These are phyloP conservation scores for Drosophila melanica DNA, from an alignment of 1,140 invertebrate genomes.

Conservation along the genomic window DNA sequence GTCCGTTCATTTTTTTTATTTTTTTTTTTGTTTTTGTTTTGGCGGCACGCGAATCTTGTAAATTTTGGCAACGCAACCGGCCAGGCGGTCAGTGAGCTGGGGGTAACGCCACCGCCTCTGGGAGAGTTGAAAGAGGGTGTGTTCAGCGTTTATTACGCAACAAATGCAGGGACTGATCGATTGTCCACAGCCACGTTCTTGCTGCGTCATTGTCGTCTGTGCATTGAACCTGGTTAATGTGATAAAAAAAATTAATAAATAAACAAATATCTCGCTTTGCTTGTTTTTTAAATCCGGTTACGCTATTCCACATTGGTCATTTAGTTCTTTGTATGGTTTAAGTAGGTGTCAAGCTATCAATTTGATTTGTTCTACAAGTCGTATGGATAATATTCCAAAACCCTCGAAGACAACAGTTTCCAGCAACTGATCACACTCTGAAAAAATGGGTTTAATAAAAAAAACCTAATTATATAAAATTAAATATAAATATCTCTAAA, in stretches of 20 bases:
- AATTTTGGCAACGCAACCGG: constrained; percentile 18
- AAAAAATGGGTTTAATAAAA: too few species aligned
- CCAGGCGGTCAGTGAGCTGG: constrained; percentile 9
- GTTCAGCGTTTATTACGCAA: constrained; percentile 49
- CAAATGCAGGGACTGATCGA: constrained; percentile 56
- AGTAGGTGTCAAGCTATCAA: neutral
- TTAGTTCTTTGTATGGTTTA: neutral
- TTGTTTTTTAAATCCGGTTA: neutral
- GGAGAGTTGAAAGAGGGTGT: neutral
- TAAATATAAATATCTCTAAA: too few species aligned
- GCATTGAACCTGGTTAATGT: constrained; percentile 64
- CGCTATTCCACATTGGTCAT: constrained; percentile 4
- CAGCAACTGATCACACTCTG: too few species aligned
- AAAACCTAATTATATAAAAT: neutral
- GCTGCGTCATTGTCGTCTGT: constrained; percentile 60
- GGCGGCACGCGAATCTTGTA: constrained; percentile 37
- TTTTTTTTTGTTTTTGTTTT: too few species aligned
- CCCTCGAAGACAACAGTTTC: too few species aligned
- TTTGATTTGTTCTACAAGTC: neutral
- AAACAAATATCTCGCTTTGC: neutral
- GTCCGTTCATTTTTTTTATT: neutral
- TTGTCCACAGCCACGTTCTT: constrained; percentile 35
- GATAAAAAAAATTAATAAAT: neutral
- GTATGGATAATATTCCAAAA: neutral
- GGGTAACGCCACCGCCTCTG: neutral